Percentiles rank a stretch among this genome's conserved stretches.
Evolutionary conservation across 2,888 invertebrate genomes (phyloP).

Genomic region (Platycheirus rosarum): DNA sequence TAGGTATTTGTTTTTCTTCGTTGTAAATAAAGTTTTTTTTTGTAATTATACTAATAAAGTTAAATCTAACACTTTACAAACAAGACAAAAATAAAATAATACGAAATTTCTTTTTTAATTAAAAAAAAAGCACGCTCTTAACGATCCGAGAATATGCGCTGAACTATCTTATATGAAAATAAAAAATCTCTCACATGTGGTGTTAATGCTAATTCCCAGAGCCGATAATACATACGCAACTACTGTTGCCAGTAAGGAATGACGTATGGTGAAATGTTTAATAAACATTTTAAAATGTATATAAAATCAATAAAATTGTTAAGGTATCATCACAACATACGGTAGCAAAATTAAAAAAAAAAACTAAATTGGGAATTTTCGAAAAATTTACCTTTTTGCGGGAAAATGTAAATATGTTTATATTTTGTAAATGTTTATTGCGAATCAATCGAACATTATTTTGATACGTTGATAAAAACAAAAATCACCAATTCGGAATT

Average conservation of each 20-base stretch:
- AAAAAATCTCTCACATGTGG: not conserved
- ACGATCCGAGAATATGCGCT: conserved; percentile 39
- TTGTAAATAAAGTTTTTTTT: not conserved
- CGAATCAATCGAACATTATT: too few relatives aligned
- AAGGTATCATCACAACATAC: too few relatives aligned
- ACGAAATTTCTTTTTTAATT: conserved; percentile 15
- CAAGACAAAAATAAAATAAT: conserved; percentile 10
- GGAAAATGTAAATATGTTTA: too few relatives aligned
- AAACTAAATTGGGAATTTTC: too few relatives aligned
- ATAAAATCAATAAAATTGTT: too few relatives aligned
- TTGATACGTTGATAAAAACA: too few relatives aligned
- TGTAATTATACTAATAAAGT: too few relatives aligned
- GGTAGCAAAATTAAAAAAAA: too few relatives aligned
- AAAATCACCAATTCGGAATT: too few relatives aligned
- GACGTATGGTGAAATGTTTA: not conserved
- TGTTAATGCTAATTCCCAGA: conserved; percentile 24
- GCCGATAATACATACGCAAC: too few relatives aligned
- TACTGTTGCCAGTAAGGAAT: not conserved
- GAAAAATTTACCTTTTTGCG: too few relatives aligned
- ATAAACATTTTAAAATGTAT: not conserved
- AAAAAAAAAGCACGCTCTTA: conserved; percentile 19
- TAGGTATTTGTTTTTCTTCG: not conserved
- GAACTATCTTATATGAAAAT: conserved; percentile 24
- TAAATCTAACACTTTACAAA: conserved; percentile 8
- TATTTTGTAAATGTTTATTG: too few relatives aligned